These are phyloP conservation scores for Myanophis thanlyinensis DNA, from an alignment of 2,113 vertebrate species.

Conservation along the genomic window DNA sequence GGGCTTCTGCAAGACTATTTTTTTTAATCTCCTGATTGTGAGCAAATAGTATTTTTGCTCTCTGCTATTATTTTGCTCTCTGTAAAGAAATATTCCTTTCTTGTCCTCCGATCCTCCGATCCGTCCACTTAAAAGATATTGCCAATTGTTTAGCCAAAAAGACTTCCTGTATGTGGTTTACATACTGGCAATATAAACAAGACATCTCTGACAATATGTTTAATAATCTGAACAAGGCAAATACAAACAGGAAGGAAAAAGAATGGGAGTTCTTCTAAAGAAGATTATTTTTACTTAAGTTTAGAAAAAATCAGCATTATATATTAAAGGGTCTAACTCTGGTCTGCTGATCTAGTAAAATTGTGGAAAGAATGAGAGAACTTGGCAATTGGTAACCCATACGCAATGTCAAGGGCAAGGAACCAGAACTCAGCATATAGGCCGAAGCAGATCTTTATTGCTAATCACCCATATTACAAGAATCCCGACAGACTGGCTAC, in stretches of 20 bases:
- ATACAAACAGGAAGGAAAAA: too few relatives aligned
- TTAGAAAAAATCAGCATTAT: neutral
- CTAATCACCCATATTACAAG: too few relatives aligned
- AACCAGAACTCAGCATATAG: too few relatives aligned
- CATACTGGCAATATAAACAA: neutral
- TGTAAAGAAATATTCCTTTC: too few relatives aligned
- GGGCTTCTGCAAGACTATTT: neutral
- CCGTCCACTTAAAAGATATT: neutral
- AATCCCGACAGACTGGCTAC: too few relatives aligned
- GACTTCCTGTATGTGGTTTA: neutral
- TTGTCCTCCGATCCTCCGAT: too few relatives aligned
- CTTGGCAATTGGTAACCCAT: neutral
- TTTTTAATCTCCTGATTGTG: neutral
- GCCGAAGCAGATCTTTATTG: too few relatives aligned
- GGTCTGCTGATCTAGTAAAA: neutral
- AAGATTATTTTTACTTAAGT: neutral
- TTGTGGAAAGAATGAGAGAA: neutral
- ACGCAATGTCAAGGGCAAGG: neutral
- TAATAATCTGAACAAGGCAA: neutral
- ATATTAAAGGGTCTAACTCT: neutral
- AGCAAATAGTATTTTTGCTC: too few relatives aligned
- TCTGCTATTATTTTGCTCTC: too few relatives aligned
- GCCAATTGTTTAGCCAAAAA: neutral
- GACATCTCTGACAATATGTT: neutral
- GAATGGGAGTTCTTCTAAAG: neutral